Evolutionary conservation across 1,140 invertebrate genomes (phyloP), one percentile per base, ranked within the genome.

Genomic region (Rhizoglyphus robini): DNA sequence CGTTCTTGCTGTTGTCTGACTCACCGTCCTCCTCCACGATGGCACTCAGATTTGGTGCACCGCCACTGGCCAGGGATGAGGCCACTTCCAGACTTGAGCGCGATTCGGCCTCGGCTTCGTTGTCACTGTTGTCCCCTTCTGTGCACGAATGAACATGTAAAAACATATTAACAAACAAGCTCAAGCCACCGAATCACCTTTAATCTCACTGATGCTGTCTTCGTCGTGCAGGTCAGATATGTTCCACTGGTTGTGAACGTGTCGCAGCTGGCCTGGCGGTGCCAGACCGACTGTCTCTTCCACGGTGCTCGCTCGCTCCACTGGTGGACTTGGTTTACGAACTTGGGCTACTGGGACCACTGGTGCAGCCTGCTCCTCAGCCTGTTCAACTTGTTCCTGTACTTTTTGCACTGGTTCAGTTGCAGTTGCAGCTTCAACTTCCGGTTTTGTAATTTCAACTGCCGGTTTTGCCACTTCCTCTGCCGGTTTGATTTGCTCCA

Each of bases 161-260:
- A n/a, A 2, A 46, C 18, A 41, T n/a, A 41, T 11, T n/a, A 41
- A 41, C 38, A 41, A 41, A 41, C 8, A 41, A 8, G 23, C 23
- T 46, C 23, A 11, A 11, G 8, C 18, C 18, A 8, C 15, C 23
- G 18, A 51, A 51, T 3, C 23, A n/a, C 23, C 13, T 20, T 11
- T 27, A 59, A 27, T 4, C 4, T 59, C 20, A 29, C 1, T 2
- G 23, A 29, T 11, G 11, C 25, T 29, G 13, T 60, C 58, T 20
- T 60, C 58, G 36, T 60, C 58, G 25, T 60, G n/a, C 15, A 60
- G 36, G 3, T 60, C 58, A 20, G 58, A 34, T 29, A 60, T 60
- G 29, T 60, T 60, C 58, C 58, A 60, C 29, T 60, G n/a, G 27
- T 60, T 60, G n/a, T 15, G n/a, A 11, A 27, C 58, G 36, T 60